Conservation (phyloP, 2,797 vertebrate genomes). For the Choloepus didactylus region DNA sequence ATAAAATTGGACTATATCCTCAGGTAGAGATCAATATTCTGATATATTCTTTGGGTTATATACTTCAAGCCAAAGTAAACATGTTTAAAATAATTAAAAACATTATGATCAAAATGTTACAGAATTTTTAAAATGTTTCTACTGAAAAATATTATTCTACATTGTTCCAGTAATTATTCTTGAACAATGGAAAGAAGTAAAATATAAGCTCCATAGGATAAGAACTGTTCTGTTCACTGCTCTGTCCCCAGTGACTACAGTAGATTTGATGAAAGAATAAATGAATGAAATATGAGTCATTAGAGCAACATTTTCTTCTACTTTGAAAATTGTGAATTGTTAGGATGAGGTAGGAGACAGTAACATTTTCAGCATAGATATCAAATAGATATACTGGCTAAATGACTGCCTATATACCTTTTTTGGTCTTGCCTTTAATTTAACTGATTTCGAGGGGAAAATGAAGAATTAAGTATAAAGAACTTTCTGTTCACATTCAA, state of each 20-base stretch:
- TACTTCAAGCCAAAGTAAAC: slow-evolving; percentile 54
- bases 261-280: not conserved
- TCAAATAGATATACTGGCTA: not conserved
- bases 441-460: slow-evolving; percentile 20
- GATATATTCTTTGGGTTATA: not conserved
- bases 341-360: not conserved
- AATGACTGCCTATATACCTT: not conserved
- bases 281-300: slow-evolving; percentile 31
- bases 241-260: not conserved
- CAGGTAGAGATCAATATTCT: slow-evolving; percentile 24
- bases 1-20: not conserved
- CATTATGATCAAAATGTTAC: slow-evolving; percentile 35
- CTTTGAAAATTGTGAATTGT: slow-evolving; percentile 55
- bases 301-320: slow-evolving; percentile 44
- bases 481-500: slow-evolving; percentile 30
- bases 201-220: not conserved
- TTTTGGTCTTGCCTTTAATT: slow-evolving; percentile 22
- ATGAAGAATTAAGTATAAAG: not conserved
- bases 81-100: slow-evolving; percentile 59
- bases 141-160: slow-evolving; percentile 41
- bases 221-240: slow-evolving; percentile 10
- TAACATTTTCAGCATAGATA: slow-evolving; percentile 44
- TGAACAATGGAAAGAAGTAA: not conserved
- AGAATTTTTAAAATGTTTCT: slow-evolving; percentile 42
- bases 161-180: slow-evolving; percentile 26